Base-by-base conservation (phyloP, 2,888 invertebrate genomes). In the Drosophila greeni region DNA sequence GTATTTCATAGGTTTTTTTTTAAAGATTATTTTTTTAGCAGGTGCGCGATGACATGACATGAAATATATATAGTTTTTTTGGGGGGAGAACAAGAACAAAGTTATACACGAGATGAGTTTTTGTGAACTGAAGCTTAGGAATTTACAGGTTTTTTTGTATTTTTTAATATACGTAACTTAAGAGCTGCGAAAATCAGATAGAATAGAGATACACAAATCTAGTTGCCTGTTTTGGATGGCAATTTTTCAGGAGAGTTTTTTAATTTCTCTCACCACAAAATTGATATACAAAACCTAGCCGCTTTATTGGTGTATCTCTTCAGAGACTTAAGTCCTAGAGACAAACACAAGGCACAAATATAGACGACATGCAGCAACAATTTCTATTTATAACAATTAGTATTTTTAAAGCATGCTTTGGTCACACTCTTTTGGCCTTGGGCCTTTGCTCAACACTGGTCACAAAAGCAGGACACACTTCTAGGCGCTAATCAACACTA, bases 181-280 rank as follows among this genome's bases (percentile, higher is more conserved):
- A 82, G 80, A 68, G 70, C 79, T 75, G 79, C 84, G 64, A 71
- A 66, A 75, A 53, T 69, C 53, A 58, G 45, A 33, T 31, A 37
- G 70, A 84, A 80, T 62, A 37, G 72, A 80, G 82, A 84, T 79
- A 75, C 51, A 72, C 79, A 84, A 80, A 84, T 82, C 48, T 54
- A 76, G 43, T 45, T 67, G 74, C 52, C 67, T 40, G 69, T 76
- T 80, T 80, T 82, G 82, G 61, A 52, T 64, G 72, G 59, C 62
- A 82, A 79, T 82, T 72, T 72, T n/a, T n/a, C n/a, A n/a, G n/a
- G n/a, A n/a, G n/a, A n/a, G n/a, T n/a, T n/a, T n/a, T n/a, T n/a
- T n/a, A n/a, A n/a, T n/a, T n/a, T n/a, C n/a, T n/a, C n/a, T n/a
- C n/a, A n/a, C n/a, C n/a, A n/a, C n/a, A 72, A 82, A 84, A 82